Conservation (phyloP, 2,888 invertebrate genomes). For the Napeogenes sylphis region DNA sequence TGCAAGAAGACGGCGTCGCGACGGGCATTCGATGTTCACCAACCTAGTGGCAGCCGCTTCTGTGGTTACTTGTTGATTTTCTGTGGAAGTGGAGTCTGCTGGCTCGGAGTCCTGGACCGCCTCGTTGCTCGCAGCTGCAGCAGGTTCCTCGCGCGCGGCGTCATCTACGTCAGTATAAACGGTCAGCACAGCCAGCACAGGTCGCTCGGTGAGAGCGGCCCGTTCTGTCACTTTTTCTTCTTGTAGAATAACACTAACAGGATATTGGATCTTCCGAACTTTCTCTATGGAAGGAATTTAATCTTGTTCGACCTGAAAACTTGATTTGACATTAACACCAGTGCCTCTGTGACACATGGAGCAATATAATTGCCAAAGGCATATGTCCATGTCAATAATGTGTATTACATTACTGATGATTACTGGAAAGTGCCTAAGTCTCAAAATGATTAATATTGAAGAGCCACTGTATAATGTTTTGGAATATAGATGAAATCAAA, state of each 20-base stretch:
- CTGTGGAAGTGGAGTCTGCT: constrained; percentile 48
- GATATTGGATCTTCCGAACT: constrained; percentile 15
- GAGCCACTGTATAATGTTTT: constrained; percentile 29
- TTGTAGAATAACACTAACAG: constrained; percentile 15
- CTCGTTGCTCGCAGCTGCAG: constrained; percentile 50
- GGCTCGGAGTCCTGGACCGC: constrained; percentile 47
- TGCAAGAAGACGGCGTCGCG: constrained; percentile 63
- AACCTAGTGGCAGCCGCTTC: constrained; percentile 73
- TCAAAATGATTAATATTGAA: constrained; percentile 26
- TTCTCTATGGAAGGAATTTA: constrained; percentile 30
- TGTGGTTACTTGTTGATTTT: constrained; percentile 61
- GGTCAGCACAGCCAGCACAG: constrained; percentile 62
- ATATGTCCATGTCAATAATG: constrained; percentile 49
- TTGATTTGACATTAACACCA: constrained; percentile 75
- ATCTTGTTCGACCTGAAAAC: constrained; percentile 71
- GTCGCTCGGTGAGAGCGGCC: constrained; percentile 67
- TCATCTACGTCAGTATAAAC: constrained; percentile 70
- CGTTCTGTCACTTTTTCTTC: constrained; percentile 48
- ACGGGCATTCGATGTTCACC: constrained; percentile 69
- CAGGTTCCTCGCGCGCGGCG: constrained; percentile 51
- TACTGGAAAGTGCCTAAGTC: constrained; percentile 36
- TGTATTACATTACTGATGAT: constrained; percentile 43
- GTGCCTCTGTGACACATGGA: constrained; percentile 53
- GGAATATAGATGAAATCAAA: constrained; percentile 28
- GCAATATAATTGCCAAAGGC: constrained; percentile 45